Evolutionary conservation across 2,888 invertebrate species (phyloP).

Genomic region (Apantesis nais): DNA sequence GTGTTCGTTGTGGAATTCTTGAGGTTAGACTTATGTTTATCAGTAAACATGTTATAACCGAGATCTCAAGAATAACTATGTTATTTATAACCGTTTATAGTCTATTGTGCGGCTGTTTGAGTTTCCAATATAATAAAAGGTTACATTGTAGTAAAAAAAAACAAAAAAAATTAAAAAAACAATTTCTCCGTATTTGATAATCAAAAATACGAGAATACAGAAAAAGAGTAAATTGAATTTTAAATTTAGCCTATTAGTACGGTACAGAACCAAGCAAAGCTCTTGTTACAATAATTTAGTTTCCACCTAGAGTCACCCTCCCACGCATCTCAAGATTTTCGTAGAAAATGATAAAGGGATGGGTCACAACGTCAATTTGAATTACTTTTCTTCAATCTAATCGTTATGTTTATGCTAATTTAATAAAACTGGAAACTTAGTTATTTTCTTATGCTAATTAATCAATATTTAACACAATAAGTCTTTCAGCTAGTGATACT

Average conservation of each 20-base stretch:
- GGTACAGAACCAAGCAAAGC: constrained; percentile 4
- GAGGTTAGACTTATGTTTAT: neutral
- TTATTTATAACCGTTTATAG: neutral
- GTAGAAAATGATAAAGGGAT: constrained; percentile 8
- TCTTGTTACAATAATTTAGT: constrained; percentile 4
- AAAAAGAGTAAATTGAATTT: neutral
- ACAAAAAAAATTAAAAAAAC: neutral
- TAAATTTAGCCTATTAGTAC: constrained; percentile 7
- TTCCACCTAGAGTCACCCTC: neutral
- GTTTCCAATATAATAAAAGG: neutral
- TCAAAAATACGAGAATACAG: neutral
- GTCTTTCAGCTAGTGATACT: no score
- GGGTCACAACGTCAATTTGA: constrained; percentile 7
- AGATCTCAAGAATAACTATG: no score
- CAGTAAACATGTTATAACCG: neutral
- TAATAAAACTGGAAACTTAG: no score
- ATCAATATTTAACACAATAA: no score
- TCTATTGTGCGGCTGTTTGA: no score
- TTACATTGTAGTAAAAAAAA: neutral
- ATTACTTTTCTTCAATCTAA: no score
- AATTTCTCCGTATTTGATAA: neutral
- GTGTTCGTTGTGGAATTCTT: neutral
- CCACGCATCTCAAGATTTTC: neutral
- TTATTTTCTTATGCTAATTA: no score
- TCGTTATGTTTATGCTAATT: neutral